Conservation (phyloP, 2,888 invertebrate species). For the Galeruca laticollis region DNA sequence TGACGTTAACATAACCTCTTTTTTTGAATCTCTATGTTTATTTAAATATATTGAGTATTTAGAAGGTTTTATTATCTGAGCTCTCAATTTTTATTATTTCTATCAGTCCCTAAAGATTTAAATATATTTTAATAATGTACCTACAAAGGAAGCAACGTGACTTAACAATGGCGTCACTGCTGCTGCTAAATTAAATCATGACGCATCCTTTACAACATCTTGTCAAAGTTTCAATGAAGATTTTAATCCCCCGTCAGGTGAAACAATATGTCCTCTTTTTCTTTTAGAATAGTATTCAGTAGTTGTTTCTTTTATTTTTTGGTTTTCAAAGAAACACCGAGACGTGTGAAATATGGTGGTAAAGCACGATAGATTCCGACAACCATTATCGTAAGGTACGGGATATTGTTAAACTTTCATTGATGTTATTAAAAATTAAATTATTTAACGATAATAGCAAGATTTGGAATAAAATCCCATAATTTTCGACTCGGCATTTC, state of each 20-base stretch:
- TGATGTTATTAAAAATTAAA: too few relatives aligned
- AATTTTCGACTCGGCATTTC: too few relatives aligned
- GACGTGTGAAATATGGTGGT: slow-evolving; percentile 26
- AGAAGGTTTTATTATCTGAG: too few relatives aligned
- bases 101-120: background rate
- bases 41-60: background rate
- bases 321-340: slow-evolving; percentile 44
- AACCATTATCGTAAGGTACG: too few relatives aligned
- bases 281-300: slow-evolving; percentile 39
- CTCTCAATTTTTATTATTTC: background rate
- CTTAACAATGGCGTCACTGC: too few relatives aligned
- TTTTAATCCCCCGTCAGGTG: slow-evolving; percentile 38
- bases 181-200: slow-evolving; percentile 16
- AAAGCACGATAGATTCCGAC: too few relatives aligned
- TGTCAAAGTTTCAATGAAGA: slow-evolving; percentile 52
- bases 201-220: slow-evolving; percentile 40
- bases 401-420: too few relatives aligned
- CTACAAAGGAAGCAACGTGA: too few relatives aligned
- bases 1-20: too few relatives aligned
- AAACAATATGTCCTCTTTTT: slow-evolving; percentile 35
- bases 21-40: background rate
- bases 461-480: too few relatives aligned
- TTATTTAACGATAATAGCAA: too few relatives aligned
- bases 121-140: too few relatives aligned
- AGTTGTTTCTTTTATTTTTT: slow-evolving; percentile 44